Evolutionary conservation across 2,113 vertebrate genomes (phyloP).

Genomic region (Polypterus senegalus): DNA sequence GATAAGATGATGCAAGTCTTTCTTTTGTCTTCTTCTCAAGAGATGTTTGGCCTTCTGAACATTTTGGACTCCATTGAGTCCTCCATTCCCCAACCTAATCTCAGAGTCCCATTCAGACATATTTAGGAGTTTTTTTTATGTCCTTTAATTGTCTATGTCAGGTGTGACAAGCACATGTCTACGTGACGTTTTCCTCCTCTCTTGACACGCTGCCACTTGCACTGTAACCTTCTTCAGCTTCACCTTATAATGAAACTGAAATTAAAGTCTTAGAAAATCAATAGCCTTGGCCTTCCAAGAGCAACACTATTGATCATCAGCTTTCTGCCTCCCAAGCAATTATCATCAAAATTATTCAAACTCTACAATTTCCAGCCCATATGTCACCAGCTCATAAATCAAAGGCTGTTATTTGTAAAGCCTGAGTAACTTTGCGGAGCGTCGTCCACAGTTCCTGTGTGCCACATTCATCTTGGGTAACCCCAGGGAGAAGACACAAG

Average conservation of each 20-base stretch:
- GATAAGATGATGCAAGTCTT: too few species aligned
- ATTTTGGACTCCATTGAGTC: too few species aligned
- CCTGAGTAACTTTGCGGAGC: constrained; percentile 10
- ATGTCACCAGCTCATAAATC: constrained; percentile 34
- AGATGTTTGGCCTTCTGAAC: too few species aligned
- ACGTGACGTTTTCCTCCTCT: too few species aligned
- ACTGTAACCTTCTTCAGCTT: not conserved
- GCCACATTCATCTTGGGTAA: constrained; percentile 16
- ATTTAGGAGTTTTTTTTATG: too few species aligned
- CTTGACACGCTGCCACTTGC: too few species aligned
- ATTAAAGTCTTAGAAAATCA: constrained; percentile 22
- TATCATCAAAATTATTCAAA: constrained; percentile 54
- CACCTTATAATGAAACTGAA: constrained; percentile 6
- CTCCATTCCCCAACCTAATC: too few species aligned
- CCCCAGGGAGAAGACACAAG: constrained; percentile 18
- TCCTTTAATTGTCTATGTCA: too few species aligned
- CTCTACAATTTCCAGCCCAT: constrained; percentile 39
- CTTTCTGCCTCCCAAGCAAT: constrained; percentile 41
- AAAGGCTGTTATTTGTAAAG: constrained; percentile 20
- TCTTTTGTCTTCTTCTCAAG: too few species aligned
- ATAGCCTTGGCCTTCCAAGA: constrained; percentile 17
- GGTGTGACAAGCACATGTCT: too few species aligned
- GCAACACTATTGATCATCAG: constrained; percentile 47
- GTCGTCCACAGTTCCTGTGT: constrained; percentile 9
- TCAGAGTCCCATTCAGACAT: too few species aligned